phyloP scores from a whole-genome alignment of 2,888 invertebrate species.

The Xestia xanthographa region DNA sequence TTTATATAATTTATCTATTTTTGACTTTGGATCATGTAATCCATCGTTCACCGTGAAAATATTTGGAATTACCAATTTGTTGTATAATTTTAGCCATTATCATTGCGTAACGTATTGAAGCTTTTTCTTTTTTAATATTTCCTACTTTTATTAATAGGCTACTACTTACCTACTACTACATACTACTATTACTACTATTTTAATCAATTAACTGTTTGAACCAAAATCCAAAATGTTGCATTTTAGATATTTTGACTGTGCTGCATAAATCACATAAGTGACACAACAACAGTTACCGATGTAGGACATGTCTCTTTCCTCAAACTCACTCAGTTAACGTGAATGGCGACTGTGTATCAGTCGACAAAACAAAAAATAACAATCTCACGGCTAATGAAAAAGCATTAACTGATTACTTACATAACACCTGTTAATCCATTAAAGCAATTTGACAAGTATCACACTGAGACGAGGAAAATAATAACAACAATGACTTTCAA shows the following conservation, averaged over 20 bases:
- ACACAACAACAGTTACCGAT: not conserved
- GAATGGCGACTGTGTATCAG: slow-evolving; percentile 45
- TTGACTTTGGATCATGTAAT: not conserved
- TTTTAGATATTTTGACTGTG: not conserved
- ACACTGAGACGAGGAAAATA: slow-evolving; percentile 33
- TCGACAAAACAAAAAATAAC: slow-evolving; percentile 34
- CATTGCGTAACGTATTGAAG: not conserved
- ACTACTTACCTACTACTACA: too few species aligned
- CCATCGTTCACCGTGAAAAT: not conserved
- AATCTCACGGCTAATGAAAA: slow-evolving; percentile 47
- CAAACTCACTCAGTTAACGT: slow-evolving; percentile 35
- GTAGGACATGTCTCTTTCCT: not conserved
- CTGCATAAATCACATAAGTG: not conserved
- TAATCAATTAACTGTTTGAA: not conserved
- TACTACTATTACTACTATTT: too few species aligned
- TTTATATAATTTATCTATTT: not conserved
- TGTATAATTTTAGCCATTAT: not conserved
- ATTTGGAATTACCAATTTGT: not conserved
- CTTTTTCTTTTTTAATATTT: not conserved
- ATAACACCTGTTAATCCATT: slow-evolving; percentile 58
- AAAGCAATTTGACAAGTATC: slow-evolving; percentile 51
- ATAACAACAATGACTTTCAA: slow-evolving; percentile 49
- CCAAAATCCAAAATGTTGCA: not conserved
- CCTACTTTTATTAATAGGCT: not conserved
- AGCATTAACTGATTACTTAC: slow-evolving; percentile 48